Evolutionary conservation across 2,113 vertebrate genomes (phyloP), one percentile per base, ranked within the genome.

Genomic region (Cygnus atratus): DNA sequence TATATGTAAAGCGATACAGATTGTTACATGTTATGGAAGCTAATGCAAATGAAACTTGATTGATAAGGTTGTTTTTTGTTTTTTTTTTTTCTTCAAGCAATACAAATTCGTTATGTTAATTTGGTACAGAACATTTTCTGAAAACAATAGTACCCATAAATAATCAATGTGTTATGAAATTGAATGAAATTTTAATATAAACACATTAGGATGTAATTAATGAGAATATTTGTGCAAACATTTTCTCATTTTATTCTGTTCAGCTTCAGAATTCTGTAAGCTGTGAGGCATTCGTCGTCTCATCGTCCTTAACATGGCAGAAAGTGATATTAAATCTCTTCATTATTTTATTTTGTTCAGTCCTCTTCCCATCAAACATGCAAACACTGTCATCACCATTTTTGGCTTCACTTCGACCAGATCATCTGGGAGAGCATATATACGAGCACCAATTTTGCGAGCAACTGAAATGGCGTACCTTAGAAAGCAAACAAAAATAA

Each of bases 311-410:
- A 90, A 95, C 84, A 80, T 98, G 97, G 98, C 98, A 98, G 96
- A 86, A 96, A 94, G 92, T 90, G 59, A 16, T 21, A 84, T 50
- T 62, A 58, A 48, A 33, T 41, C 8, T 90, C 66, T 93, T 92
- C 62, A 91, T 97, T 97, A 98, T 97, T 98, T 98, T 92, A 96
- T 96, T 97, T 98, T 99, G 97, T 99, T 99, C 92, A 99, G 90
- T 94, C 98, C 98, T 91, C 98, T 98, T 80, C 98, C 99, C 99
- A 99, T 99, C 95, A 99, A 98, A 95, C 99, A 99, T 33, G 99
- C 99, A 72, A 99, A 99, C 93, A 99, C 97, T 2, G 99, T 99
- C 98, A 99, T 98, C 97, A 99, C 99, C 99, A 99, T 99, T 98
- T 99, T 99, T 85, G 99, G 99, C 84, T 99, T 99, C 94, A 99